phyloP scores from a whole-genome alignment of 2,888 invertebrate species.

The Kuschelorhynchus macadamiae region DNA sequence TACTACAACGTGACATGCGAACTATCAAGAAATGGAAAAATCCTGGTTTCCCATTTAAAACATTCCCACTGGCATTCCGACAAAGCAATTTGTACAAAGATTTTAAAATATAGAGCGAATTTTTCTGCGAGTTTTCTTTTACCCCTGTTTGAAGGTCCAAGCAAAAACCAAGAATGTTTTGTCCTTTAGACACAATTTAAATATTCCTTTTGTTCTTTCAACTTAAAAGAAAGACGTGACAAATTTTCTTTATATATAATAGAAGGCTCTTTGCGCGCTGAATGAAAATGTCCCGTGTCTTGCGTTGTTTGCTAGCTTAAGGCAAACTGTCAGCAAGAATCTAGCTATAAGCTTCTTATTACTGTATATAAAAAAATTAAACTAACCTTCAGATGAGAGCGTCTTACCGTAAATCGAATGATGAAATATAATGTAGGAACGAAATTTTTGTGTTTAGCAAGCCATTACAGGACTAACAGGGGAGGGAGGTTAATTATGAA shows the following conservation, averaged over 20 bases:
- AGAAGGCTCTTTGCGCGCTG: too few relatives aligned
- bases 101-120: conserved; percentile 54
- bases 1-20: conserved; percentile 33
- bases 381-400: too few relatives aligned
- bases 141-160: neutral
- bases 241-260: conserved; percentile 3
- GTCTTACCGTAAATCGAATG: too few relatives aligned
- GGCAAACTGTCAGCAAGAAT: too few relatives aligned
- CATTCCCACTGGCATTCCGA: conserved; percentile 53
- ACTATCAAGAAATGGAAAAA: conserved; percentile 36
- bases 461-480: too few relatives aligned
- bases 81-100: conserved; percentile 64
- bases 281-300: too few relatives aligned
- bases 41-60: conserved; percentile 25
- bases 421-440: too few relatives aligned
- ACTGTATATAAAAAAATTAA: too few relatives aligned
- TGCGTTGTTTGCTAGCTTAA: too few relatives aligned
- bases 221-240: neutral
- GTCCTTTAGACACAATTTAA: conserved; percentile 7
- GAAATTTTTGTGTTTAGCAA: too few relatives aligned
- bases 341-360: too few relatives aligned
- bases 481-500: too few relatives aligned
- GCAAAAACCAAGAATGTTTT: conserved; percentile 7
- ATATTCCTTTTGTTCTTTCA: conserved; percentile 8
- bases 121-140: conserved; percentile 55